Evolutionary conservation across 2,797 vertebrate genomes (phyloP), one percentile per base, ranked within the genome.

Genomic region (Thalassophryne amazonica): DNA sequence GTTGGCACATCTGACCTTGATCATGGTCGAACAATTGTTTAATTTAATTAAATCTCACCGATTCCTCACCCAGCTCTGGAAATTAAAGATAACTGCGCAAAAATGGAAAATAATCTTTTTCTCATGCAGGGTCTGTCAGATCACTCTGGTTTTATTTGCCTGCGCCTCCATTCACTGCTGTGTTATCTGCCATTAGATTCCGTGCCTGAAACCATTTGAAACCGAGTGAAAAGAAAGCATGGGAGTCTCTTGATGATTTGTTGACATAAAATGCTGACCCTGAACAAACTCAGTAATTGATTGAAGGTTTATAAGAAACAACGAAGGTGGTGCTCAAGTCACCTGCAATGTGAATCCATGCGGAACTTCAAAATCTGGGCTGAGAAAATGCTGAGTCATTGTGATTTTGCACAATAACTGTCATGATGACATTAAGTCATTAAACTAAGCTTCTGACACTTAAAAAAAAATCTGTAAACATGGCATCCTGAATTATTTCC

Each of bases 41-140:
- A 65, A 71, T 78, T 73, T 16, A 73, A 78, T 76, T 32, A 63
- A 58, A 73, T 65, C 52, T 63, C 11, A 38, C 36, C 11, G 60
- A 72, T 74, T 69, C 33, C 57, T 64, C 29, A 47, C 31, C 7
- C 43, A 36, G 59, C 53, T 19, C 53, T 37, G 48, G 25, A 67
- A 67, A 63, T 56, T 29, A 2, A 19, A 69, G 60, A 71, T 70
- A 68, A 58, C 53, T 23, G 27, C 36, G 45, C 9, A 35, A 20
- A 32, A 54, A 50, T 27, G 23, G 1, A 12, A 22, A 13, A 9
- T 33, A 16, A 12, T 49, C 6, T 29, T 33, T n/a, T 25, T 20
- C 4, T 41, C 16, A 11, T 27, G 24, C 29, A 27, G 34, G 18
- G 34, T 42, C 48, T 62, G 40, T 73, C 35, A 61, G 48, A 59